Base-by-base conservation (phyloP, 2,797 vertebrate species). In the Acipenser transmontanus region DNA sequence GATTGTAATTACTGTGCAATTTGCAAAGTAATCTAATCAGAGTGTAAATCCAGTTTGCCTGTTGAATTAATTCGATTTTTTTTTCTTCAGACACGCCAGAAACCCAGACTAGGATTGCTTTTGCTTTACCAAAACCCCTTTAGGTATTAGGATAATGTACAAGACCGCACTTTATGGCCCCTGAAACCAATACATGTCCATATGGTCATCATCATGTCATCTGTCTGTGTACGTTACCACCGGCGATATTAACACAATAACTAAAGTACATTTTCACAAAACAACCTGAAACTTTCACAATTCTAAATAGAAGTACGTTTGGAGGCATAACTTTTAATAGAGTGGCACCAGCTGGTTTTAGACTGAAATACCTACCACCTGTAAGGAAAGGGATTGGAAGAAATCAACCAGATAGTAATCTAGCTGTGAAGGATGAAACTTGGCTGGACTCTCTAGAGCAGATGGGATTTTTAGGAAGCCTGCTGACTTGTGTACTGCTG, bases 31-130 rank as follows among this genome's bases (percentile, higher is more conserved):
- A 62, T 64, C 73, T 70, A 48, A 72, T 69, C 67, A 71, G 69
- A 8, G 60, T 66, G 72, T 77, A 74, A 69, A 68, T 68, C 67
- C 69, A 56, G 52, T 74, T 71, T 68, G 14, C 52, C 66, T 72
- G 61, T 59, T 80, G 49, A 51, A 75, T 68, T 72, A 67, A 69
- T 71, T 62, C 66, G 65, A 74, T 17, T 13, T 62, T 7, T 54
- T 67, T 54, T 13, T 4, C 34, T 54, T 17, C 4, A 0, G 34
- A 34, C 4, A 34, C 4, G 34, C 34, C 34, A 34, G 34, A 34
- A 34, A 34, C 4, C 34, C 34, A 34, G 34, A 1, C 34, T 34
- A 34, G 34, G 34, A 34, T 34, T 34, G 34, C 34, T 34, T 34
- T 4, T 34, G 34, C 34, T 34, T 34, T 34, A 34, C 3, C 34